Evolutionary conservation across 1,140 invertebrate genomes (phyloP).

Genomic region (Contarinia nasturtii): DNA sequence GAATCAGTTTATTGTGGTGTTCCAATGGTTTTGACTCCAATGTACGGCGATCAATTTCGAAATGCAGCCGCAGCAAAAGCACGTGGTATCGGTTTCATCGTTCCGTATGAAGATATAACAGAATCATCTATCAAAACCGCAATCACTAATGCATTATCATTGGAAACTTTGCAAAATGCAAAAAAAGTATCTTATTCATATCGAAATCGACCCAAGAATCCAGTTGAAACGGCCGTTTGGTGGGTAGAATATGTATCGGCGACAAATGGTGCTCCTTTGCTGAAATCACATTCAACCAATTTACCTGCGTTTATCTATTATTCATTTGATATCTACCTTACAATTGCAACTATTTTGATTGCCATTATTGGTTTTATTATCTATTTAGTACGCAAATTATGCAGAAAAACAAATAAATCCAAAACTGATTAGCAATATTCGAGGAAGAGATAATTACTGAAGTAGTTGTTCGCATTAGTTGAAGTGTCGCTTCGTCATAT

Average conservation of each 20-base stretch:
- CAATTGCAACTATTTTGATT: no score
- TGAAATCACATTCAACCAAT: slow-evolving; percentile 16
- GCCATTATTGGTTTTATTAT: no score
- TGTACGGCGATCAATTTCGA: slow-evolving; percentile 46
- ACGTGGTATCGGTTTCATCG: slow-evolving; percentile 34
- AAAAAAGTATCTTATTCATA: slow-evolving; percentile 14
- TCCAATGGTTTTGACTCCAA: slow-evolving; percentile 53
- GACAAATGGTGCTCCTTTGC: slow-evolving; percentile 22
- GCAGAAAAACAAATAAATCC: no score
- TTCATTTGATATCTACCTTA: slow-evolving; percentile 10
- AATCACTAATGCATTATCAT: slow-evolving; percentile 26
- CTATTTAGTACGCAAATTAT: no score
- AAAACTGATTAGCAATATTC: no score
- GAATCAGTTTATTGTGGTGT: slow-evolving; percentile 54
- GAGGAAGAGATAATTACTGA: no score
- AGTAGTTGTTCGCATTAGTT: no score
- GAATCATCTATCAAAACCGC: slow-evolving; percentile 31
- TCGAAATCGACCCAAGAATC: slow-evolving; percentile 14
- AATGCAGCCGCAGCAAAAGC: slow-evolving; percentile 35
- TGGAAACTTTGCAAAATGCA: neutral
- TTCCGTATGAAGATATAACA: slow-evolving; percentile 32
- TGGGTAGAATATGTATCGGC: slow-evolving; percentile 29
- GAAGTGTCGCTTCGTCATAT: no score
- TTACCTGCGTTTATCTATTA: slow-evolving; percentile 17
- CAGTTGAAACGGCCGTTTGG: slow-evolving; percentile 19